Evolutionary conservation across 2,797 vertebrate genomes (phyloP).

Genomic region (Borostomias antarcticus): DNA sequence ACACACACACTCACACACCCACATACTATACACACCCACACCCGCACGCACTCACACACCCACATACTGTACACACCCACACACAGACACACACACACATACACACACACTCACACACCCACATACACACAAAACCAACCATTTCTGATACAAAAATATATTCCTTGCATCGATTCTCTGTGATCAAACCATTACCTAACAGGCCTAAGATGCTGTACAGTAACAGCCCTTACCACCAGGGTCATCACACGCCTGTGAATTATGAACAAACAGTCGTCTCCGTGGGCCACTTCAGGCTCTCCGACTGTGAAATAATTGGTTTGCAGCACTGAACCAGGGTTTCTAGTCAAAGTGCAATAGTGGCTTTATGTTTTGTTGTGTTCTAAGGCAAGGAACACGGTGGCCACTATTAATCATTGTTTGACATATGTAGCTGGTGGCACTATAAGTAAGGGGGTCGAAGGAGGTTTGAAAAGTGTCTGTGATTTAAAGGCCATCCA

Average conservation of each 20-base stretch:
- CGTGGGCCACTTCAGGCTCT: conserved; percentile 71
- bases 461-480: neutral
- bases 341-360: conserved; percentile 61
- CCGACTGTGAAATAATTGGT: conserved; percentile 78
- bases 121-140: neutral
- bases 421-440: conserved; percentile 48
- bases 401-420: conserved; percentile 64
- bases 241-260: conserved; percentile 73
- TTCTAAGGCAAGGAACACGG: conserved; percentile 45
- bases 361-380: conserved; percentile 63
- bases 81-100: no score
- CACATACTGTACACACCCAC: no score
- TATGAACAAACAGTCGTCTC: conserved; percentile 67
- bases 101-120: no score
- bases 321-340: conserved; percentile 63
- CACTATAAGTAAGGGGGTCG: neutral
- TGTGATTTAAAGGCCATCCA: neutral
- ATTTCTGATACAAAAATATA: neutral
- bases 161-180: conserved; percentile 51
- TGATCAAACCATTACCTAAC: conserved; percentile 54
- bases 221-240: no score
- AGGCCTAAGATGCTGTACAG: conserved; percentile 45
- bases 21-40: no score
- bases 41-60: no score
- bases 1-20: no score